Conservation (phyloP, 1,140 invertebrate species). For the Reticulitermes speratus region DNA sequence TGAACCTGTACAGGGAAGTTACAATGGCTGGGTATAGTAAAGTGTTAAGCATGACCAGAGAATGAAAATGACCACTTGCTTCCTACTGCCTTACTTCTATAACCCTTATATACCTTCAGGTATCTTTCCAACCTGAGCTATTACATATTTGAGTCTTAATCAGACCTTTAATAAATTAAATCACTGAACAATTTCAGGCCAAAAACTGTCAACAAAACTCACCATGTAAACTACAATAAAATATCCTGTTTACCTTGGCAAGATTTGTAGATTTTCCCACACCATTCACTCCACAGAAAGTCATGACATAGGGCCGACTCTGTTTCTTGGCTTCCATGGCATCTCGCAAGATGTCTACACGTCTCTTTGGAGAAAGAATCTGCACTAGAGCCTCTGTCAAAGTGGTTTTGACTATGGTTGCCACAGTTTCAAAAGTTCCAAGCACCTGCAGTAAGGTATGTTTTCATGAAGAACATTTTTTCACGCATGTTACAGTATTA, state of each 20-base stretch:
- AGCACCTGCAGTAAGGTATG: slow-evolving; percentile 51
- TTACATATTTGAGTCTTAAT: no score
- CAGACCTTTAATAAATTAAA: no score
- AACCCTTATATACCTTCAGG: no score
- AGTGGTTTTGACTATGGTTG: slow-evolving; percentile 77
- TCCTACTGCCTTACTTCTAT: no score
- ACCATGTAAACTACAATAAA: neutral
- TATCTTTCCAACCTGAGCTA: no score
- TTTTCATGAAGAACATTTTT: neutral
- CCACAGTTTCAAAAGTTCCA: slow-evolving; percentile 90
- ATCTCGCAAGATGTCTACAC: slow-evolving; percentile 96
- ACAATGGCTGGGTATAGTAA: no score
- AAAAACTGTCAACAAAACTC: no score
- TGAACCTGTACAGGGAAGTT: no score
- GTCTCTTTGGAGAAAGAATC: slow-evolving; percentile 90
- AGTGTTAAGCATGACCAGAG: no score
- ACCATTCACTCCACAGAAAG: slow-evolving; percentile 99
- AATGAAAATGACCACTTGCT: no score
- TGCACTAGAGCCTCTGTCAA: slow-evolving; percentile 83
- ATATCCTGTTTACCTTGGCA: slow-evolving; percentile 71
- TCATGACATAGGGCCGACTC: slow-evolving; percentile 88
- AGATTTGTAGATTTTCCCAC: slow-evolving; percentile 99
- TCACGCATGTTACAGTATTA: neutral
- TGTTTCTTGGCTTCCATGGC: slow-evolving; percentile 84
- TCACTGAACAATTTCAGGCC: no score